Conservation (phyloP, 1,140 invertebrate genomes). For the Caenorhabditis latens region DNA sequence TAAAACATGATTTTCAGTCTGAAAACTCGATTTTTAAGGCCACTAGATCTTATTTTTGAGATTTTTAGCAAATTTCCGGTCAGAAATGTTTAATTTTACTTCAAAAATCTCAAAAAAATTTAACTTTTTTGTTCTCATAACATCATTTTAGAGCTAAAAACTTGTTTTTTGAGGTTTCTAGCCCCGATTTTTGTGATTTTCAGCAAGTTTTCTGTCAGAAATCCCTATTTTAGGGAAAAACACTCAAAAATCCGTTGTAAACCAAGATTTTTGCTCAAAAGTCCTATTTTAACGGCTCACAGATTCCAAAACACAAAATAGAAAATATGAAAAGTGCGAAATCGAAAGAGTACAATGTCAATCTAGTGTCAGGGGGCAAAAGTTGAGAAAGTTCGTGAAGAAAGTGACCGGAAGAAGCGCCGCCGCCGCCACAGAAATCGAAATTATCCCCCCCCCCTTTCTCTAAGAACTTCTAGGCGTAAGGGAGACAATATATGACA, state of each 20-base stretch:
- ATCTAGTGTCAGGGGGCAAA: not conserved
- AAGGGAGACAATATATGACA: constrained; percentile 26
- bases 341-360: not conserved
- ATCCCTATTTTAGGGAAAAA: not conserved
- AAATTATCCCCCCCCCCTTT: constrained; percentile 8
- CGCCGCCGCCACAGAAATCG: constrained; percentile 8
- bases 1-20: too few species aligned
- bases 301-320: not conserved
- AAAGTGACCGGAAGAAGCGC: constrained; percentile 52
- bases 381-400: constrained; percentile 35
- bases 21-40: too few species aligned
- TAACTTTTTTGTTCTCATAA: too few species aligned
- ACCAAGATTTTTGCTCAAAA: not conserved
- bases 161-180: too few species aligned
- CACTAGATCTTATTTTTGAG: too few species aligned
- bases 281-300: too few species aligned
- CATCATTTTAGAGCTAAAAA: too few species aligned
- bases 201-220: too few species aligned
- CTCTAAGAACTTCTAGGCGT: not conserved
- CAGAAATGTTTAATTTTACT: too few species aligned
- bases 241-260: not conserved
- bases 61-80: too few species aligned
- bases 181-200: too few species aligned
- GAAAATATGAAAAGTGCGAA: not conserved
- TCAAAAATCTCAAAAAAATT: too few species aligned